Percentiles rank a stretch among this genome's conserved stretches.
Evolutionary conservation across 1,140 invertebrate species (phyloP).

Genomic region (Pinna nobilis): DNA sequence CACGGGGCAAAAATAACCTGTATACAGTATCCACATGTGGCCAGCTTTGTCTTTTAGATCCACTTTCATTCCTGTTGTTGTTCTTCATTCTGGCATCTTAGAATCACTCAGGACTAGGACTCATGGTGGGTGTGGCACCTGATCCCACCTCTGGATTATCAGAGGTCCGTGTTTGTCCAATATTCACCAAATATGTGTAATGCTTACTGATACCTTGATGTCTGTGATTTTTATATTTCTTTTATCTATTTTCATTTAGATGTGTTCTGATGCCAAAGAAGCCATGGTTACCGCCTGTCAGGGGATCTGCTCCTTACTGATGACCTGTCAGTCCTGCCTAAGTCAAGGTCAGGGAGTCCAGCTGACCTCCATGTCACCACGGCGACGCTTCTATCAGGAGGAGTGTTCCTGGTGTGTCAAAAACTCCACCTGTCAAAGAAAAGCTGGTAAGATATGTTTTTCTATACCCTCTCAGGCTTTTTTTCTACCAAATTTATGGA

Average conservation of each 20-base stretch:
- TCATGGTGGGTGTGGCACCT: conserved; percentile 57
- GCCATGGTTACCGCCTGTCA: conserved; percentile 45
- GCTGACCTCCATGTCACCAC: conserved; percentile 45
- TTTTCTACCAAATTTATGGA: too few species aligned
- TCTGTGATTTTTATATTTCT: too few species aligned
- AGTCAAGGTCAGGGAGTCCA: conserved; percentile 78
- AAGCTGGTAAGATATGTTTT: conserved; percentile 82
- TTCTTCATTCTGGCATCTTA: too few species aligned
- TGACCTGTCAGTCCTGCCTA: conserved; percentile 89
- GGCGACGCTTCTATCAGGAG: conserved; percentile 64
- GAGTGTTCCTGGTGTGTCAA: conserved; percentile 95
- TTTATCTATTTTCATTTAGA: conserved; percentile 14
- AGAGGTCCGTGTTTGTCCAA: too few species aligned
- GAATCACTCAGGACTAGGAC: conserved; percentile 61
- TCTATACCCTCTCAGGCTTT: background rate
- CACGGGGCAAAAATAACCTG: too few species aligned
- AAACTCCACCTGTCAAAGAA: conserved; percentile 91
- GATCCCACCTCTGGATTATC: too few species aligned
- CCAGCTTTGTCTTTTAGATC: too few species aligned
- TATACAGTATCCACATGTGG: too few species aligned
- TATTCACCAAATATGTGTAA: too few species aligned
- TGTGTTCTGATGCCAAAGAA: conserved; percentile 14
- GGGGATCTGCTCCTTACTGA: conserved; percentile 88
- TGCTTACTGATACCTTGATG: too few species aligned
- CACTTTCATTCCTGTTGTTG: background rate